Evolutionary conservation across 2,888 invertebrate genomes (phyloP), one percentile per base, ranked within the genome.

Genomic region (Nycteola revayana): DNA sequence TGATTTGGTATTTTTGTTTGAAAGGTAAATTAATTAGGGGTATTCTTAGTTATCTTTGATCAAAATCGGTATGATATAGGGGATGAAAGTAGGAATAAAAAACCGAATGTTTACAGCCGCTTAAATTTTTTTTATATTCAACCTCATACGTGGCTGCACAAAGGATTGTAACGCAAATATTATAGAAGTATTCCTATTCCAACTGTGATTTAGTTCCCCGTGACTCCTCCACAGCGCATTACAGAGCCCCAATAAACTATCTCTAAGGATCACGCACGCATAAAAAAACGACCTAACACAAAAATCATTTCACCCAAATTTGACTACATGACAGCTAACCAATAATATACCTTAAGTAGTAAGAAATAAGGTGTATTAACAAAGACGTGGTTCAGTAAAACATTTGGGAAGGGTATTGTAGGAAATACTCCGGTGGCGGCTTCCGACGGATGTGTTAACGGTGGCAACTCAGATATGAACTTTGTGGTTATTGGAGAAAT

Each of bases 401-500:
- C 60, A 61, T 67, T 66, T 58, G 66, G 65, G 60, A 49, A 54
- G 57, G 58, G 60, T 60, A 60, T 66, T 50, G 63, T 49, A 52
- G 64, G 67, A 66, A 65, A 59, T 60, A 61, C 58, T 62, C 51
- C 29, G 45, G 43, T 39, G 49, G 41, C 56, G 49, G 56, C 51
- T 59, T 69, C 59, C 69, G 59, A 52, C 59, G 69, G 69, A 69
- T 63, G 66, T 64, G 68, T 66, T 70, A 67, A 66, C 60, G 60
- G 54, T 49, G 27, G 41, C 51, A 39, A 34, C 41, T 46, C 34
- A 52, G 55, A 48, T 49, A 44, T 29, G 21, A 33, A 49, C 36
- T 49, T 56, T 49, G 22, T 21, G 21, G 21, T 28, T 38, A 27
- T 48, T 42, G 36, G 46, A 45, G 35, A 21, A 21, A 21, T 21